These are phyloP conservation scores for Drosophila arawakana DNA, from an alignment of 1,140 invertebrate species.

Conservation along the genomic window DNA sequence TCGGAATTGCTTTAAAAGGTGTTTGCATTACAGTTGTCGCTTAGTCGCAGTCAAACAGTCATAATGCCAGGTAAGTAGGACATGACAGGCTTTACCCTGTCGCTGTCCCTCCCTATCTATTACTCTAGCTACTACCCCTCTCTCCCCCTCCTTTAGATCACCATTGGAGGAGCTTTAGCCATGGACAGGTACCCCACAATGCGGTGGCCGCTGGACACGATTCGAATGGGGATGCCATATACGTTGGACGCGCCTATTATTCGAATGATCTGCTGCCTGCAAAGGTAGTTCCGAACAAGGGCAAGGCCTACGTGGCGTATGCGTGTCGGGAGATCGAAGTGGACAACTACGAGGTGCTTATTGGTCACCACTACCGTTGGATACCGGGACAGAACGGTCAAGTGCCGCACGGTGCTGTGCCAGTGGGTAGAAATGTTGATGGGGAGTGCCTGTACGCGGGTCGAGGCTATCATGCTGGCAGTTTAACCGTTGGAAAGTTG, in stretches of 20 bases:
- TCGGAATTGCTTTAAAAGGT: constrained; percentile 86
- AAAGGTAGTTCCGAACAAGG: constrained; percentile 88
- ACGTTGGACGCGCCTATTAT: constrained; percentile 90
- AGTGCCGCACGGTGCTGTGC: constrained; percentile 85
- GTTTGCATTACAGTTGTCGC: constrained; percentile 86
- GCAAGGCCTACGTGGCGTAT: constrained; percentile 73
- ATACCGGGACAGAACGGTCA: constrained; percentile 84
- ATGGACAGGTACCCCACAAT: constrained; percentile 69
- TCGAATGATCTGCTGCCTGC: constrained; percentile 90
- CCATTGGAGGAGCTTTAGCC: constrained; percentile 58
- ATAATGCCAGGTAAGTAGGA: constrained; percentile 85
- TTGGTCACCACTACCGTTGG: constrained; percentile 85
- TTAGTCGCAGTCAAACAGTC: constrained; percentile 86
- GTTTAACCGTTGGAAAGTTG: constrained; percentile 87
- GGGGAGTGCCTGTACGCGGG: constrained; percentile 89
- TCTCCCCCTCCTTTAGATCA: constrained; percentile 38
- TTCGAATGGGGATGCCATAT: constrained; percentile 89
- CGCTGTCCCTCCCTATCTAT: background rate
- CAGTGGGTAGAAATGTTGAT: constrained; percentile 86
- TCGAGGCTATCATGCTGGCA: constrained; percentile 86
- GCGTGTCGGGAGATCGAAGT: constrained; percentile 64
- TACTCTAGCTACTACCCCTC: too few relatives aligned
- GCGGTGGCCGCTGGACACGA: constrained; percentile 90
- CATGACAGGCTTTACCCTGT: too few relatives aligned
- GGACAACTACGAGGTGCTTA: constrained; percentile 83